Evolutionary conservation across 2,888 invertebrate species (phyloP), one percentile per base, ranked within the genome.

Genomic region (Meta bourneti): DNA sequence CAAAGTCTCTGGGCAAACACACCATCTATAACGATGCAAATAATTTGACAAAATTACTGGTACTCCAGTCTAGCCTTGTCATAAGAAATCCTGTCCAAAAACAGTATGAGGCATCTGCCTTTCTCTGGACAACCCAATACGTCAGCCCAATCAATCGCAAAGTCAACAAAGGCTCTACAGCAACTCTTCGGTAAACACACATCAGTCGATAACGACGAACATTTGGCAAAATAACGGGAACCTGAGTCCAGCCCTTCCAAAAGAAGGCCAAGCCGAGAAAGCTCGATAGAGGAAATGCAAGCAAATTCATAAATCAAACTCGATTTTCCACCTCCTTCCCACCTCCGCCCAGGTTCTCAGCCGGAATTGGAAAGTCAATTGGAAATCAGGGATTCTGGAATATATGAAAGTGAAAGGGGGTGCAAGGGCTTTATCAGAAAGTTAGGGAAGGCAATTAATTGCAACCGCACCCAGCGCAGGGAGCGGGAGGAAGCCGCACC

Each of bases 401-500:
- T 80, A 91, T 90, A 89, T 20, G 82, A 91, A 75, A 34, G 34
- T 34, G 34, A 34, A 85, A 85, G 85, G 54, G 77, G 75, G 81
- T 81, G 88, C 70, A 70, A 61, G 70, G 69, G 91, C 83, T 78
- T 91, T 88, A 87, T 83, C 87, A 82, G 91, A 88, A 83, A 91
- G 88, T 88, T 88, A 77, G 91, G 77, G 87, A 87, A 88, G 82
- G 91, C 91, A 88, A 91, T 91, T 91, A 91, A 88, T 88, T 82
- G 91, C 91, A 78, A 82, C 87, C 54, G 81, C 72, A 78, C 54
- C 34, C 34, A 34, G 4, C 34, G 34, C 34, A 34, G 49, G 69
- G 61, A n/a, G 69, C 20, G 19, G 80, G 80, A n/a, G 8, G 84
- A 9, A 11, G 70, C 80, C 61, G 49, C 69, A 34, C 72, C 83